phyloP scores from a whole-genome alignment of 2,888 invertebrate species.

The Chrysotoxum bicinctum region DNA sequence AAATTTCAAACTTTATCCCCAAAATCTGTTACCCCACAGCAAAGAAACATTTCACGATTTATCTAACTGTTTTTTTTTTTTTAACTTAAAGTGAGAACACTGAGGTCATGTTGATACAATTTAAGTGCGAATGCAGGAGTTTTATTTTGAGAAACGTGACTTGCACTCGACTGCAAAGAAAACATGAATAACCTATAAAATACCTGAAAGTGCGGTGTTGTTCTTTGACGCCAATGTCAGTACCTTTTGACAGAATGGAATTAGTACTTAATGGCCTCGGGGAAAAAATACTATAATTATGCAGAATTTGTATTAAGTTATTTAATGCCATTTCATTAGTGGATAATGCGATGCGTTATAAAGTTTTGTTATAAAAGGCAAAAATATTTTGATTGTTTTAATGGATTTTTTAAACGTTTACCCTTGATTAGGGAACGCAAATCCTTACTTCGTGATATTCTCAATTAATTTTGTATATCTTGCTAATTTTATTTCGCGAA shows the following conservation, averaged over 20 bases:
- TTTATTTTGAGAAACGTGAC: conserved; percentile 34
- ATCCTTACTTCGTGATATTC: no score
- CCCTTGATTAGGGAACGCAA: no score
- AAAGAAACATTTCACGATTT: neutral
- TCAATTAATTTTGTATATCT: no score
- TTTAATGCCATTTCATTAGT: neutral
- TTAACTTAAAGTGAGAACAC: neutral
- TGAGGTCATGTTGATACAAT: conserved; percentile 4
- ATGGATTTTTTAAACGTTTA: no score
- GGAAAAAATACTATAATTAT: conserved; percentile 15
- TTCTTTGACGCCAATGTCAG: conserved; percentile 25
- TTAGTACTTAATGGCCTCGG: conserved; percentile 23
- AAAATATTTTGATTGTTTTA: no score
- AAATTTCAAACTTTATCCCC: neutral
- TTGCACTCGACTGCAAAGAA: conserved; percentile 3
- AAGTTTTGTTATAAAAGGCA: no score
- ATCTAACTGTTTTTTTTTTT: neutral
- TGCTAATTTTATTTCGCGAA: no score
- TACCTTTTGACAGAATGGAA: conserved; percentile 21
- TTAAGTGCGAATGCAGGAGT: conserved; percentile 14
- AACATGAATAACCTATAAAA: conserved; percentile 30
- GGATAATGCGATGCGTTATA: no score
- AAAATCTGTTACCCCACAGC: neutral
- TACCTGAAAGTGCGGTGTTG: conserved; percentile 31
- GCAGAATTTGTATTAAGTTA: neutral